Percentiles rank a stretch among this genome's conserved stretches.
Evolutionary conservation across 2,888 invertebrate genomes (phyloP).

Genomic region (Atrina japonica): DNA sequence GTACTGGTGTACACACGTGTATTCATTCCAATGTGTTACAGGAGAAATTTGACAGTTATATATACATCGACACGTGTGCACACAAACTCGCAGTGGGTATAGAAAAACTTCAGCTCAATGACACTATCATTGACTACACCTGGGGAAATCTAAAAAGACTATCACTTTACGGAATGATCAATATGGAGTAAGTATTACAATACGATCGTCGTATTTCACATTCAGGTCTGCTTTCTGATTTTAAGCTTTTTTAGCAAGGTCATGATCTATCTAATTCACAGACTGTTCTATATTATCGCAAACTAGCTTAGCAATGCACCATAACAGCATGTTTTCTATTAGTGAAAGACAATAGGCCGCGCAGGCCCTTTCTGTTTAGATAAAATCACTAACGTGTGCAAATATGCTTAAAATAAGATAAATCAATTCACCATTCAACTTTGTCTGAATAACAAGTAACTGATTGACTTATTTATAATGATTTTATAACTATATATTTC

Average conservation of each 20-base stretch:
- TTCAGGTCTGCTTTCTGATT: no score
- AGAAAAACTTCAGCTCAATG: constrained; percentile 44
- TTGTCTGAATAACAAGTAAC: no score
- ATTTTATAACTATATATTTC: no score
- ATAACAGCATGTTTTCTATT: no score
- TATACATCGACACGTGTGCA: constrained; percentile 50
- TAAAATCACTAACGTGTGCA: no score
- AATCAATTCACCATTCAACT: no score
- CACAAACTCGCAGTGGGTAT: constrained; percentile 48
- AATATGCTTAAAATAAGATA: no score
- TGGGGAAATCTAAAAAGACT: constrained; percentile 45
- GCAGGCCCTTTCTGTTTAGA: no score
- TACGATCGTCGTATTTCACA: neutral
- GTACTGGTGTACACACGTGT: constrained; percentile 52
- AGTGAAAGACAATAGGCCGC: no score
- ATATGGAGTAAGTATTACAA: constrained; percentile 39
- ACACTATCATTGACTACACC: constrained; percentile 45
- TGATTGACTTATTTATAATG: no score
- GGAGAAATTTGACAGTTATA: constrained; percentile 41
- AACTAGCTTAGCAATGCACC: no score
- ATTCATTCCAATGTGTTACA: constrained; percentile 35
- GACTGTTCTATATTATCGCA: neutral
- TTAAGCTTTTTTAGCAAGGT: no score
- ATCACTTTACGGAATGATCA: constrained; percentile 36
- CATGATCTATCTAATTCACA: neutral